Evolutionary conservation across 2,888 invertebrate species (phyloP).

Genomic region (Clepsis dumicolana): DNA sequence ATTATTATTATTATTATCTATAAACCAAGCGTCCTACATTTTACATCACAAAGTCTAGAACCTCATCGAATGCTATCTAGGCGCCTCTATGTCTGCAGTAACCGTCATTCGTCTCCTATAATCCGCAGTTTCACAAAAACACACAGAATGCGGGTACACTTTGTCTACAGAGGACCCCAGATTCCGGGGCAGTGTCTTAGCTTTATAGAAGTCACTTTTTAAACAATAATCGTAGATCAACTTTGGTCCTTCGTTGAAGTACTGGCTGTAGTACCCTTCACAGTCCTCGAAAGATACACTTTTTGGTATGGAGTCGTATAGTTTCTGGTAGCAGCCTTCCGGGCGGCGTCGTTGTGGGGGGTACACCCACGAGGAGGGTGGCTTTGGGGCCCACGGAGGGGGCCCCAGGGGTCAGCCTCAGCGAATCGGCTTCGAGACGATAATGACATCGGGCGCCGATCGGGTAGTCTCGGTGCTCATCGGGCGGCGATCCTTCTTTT

Average conservation of each 20-base stretch:
- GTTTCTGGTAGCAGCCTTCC: slow-evolving; percentile 68
- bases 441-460: slow-evolving; percentile 96
- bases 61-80: slow-evolving; percentile 69
- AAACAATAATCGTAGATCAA: slow-evolving; percentile 76
- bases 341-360: slow-evolving; percentile 70
- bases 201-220: slow-evolving; percentile 74
- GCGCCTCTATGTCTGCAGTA: slow-evolving; percentile 72
- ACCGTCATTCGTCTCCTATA: slow-evolving; percentile 64
- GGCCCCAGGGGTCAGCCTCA: slow-evolving; percentile 83
- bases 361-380: slow-evolving; percentile 67
- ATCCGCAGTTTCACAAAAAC: slow-evolving; percentile 67
- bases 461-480: slow-evolving; percentile 94
- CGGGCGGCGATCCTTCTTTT: slow-evolving; percentile 86
- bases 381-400: slow-evolving; percentile 79
- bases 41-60: slow-evolving; percentile 29
- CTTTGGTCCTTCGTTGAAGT: slow-evolving; percentile 74
- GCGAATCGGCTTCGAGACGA: slow-evolving; percentile 86
- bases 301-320: slow-evolving; percentile 62
- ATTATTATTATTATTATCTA: too few relatives aligned
- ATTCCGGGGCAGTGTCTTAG: slow-evolving; percentile 76
- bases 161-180: slow-evolving; percentile 71
- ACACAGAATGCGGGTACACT: slow-evolving; percentile 69
- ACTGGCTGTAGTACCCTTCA: slow-evolving; percentile 75
- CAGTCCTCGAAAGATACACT: slow-evolving; percentile 70
- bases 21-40: slow-evolving; percentile 21